Conservation (phyloP, 1,140 invertebrate genomes). For the Maconellicoccus hirsutus region DNA sequence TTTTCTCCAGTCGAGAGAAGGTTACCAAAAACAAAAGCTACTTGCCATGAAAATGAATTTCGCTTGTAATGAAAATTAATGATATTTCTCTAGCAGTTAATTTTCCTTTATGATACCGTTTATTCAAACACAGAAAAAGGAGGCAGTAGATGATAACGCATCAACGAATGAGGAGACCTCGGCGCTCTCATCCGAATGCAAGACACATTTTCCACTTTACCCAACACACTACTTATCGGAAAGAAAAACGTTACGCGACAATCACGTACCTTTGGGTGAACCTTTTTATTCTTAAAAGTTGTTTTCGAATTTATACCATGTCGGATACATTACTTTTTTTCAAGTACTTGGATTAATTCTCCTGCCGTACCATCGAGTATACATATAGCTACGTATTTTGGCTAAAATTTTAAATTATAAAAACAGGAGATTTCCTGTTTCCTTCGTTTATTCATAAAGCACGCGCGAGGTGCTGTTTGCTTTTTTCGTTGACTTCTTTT, state of each 20-base stretch:
- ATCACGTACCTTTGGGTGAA: not conserved
- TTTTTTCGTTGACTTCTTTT: not conserved
- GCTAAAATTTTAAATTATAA: constrained; percentile 6
- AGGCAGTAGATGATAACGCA: not conserved
- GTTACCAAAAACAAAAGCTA: constrained; percentile 17
- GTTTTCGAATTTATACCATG: not conserved
- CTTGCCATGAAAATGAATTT: constrained; percentile 21
- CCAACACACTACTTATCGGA: not conserved
- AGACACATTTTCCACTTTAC: constrained; percentile 17
- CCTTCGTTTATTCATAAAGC: not conserved
- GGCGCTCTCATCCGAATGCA: constrained; percentile 9
- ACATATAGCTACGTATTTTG: not conserved
- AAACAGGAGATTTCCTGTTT: not conserved
- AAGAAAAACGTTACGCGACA: constrained; percentile 14
- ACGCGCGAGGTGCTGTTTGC: not conserved
- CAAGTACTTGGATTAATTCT: not conserved
- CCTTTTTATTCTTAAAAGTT: not conserved
- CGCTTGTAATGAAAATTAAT: constrained; percentile 20
- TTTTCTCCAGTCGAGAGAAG: not conserved
- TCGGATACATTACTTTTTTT: not conserved
- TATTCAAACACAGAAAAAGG: not conserved
- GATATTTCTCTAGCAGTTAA: constrained; percentile 21
- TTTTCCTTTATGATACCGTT: constrained; percentile 22
- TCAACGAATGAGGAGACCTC: not conserved
- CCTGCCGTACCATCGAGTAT: too few relatives aligned